phyloP scores from a whole-genome alignment of 1,140 invertebrate genomes.

The Leptinotarsa texana region DNA sequence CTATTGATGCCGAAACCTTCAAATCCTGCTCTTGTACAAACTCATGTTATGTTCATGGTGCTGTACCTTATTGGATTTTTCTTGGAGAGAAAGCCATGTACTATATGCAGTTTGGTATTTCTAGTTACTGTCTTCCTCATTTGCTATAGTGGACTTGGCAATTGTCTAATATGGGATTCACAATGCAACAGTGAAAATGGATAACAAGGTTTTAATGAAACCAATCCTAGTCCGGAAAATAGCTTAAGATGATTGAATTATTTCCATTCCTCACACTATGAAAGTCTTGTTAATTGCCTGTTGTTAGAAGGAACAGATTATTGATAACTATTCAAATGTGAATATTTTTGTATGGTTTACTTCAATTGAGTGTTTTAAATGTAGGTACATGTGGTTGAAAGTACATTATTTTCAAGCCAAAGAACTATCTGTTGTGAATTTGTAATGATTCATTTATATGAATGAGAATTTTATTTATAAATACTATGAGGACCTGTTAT shows the following conservation, averaged over 20 bases:
- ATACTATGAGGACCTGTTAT: too few species aligned
- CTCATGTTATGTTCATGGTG: slow-evolving; percentile 96
- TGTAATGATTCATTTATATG: too few species aligned
- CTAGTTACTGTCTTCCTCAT: slow-evolving; percentile 88
- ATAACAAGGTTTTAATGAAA: slow-evolving; percentile 34
- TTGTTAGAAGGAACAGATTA: slow-evolving; percentile 9
- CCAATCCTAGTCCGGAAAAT: not conserved
- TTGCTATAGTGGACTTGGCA: slow-evolving; percentile 94
- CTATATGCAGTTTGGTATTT: slow-evolving; percentile 93
- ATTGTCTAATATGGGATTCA: slow-evolving; percentile 88
- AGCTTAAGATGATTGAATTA: slow-evolving; percentile 15
- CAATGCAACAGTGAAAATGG: slow-evolving; percentile 73
- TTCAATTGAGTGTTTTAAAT: not conserved
- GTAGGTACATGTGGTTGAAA: not conserved
- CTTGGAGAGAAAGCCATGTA: slow-evolving; percentile 93
- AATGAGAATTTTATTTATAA: too few species aligned
- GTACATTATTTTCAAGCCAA: slow-evolving; percentile 25
- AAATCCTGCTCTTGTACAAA: slow-evolving; percentile 91
- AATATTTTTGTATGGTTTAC: slow-evolving; percentile 27
- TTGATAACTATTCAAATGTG: slow-evolving; percentile 15
- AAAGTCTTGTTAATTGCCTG: slow-evolving; percentile 1
- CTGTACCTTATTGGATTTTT: slow-evolving; percentile 93
- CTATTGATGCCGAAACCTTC: slow-evolving; percentile 95
- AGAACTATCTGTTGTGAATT: not conserved
- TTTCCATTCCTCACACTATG: slow-evolving; percentile 9